phyloP scores from a whole-genome alignment of 1,140 invertebrate genomes.

The Platorchestia sp. region DNA sequence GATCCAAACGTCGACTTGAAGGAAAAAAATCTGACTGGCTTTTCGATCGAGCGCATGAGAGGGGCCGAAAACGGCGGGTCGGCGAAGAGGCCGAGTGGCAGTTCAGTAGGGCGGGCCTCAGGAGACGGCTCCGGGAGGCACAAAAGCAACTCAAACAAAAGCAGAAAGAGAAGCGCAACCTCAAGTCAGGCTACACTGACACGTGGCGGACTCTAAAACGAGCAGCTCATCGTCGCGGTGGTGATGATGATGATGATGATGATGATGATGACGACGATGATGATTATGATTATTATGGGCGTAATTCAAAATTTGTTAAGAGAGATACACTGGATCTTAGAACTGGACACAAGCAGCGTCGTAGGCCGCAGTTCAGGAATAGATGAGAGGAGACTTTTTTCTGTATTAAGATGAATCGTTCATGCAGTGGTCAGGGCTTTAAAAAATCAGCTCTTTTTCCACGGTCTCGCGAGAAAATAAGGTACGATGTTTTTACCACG shows the following conservation, averaged over 20 bases:
- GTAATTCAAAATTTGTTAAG: constrained; percentile 26
- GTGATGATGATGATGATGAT: constrained; percentile 61
- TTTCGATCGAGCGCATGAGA: not conserved
- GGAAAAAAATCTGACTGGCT: constrained; percentile 57
- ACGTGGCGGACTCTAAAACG: constrained; percentile 56
- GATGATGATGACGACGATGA: constrained; percentile 65
- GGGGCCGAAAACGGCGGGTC: not conserved
- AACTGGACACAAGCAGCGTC: not conserved
- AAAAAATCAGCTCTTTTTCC: not conserved
- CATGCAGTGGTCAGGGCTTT: not conserved
- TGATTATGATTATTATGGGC: constrained; percentile 55
- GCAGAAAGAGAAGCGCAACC: constrained; percentile 11
- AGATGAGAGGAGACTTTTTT: not conserved
- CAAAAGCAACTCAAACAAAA: constrained; percentile 18
- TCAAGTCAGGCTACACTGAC: constrained; percentile 49
- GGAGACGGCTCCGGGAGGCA: constrained; percentile 56
- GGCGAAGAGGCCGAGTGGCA: constrained; percentile 60
- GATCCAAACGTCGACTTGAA: constrained; percentile 15
- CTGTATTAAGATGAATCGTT: not conserved
- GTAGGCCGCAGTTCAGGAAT: not conserved
- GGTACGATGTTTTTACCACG: not conserved
- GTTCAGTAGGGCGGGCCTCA: constrained; percentile 59
- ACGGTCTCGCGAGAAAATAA: not conserved
- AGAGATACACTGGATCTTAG: not conserved
- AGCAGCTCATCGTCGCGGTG: constrained; percentile 57